Conservation (phyloP, 2,797 vertebrate species). For the Amazonetta brasiliensis region DNA sequence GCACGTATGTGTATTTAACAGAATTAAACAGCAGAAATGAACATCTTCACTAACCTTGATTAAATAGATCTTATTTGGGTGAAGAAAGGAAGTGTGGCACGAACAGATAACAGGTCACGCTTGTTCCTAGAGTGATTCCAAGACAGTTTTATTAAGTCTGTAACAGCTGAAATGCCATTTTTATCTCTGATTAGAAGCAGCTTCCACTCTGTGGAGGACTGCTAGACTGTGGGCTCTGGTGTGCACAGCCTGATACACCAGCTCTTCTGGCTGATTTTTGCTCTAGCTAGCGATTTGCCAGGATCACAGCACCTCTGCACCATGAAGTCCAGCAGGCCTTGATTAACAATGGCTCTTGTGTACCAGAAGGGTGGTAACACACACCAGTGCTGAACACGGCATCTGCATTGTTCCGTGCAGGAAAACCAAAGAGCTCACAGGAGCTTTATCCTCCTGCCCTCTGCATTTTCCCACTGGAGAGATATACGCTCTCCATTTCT, state of each 20-base stretch:
- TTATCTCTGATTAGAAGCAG: background rate
- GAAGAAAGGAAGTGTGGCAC: background rate
- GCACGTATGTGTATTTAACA: background rate
- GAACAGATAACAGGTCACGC: background rate
- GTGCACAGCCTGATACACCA: background rate
- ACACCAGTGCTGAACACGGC: background rate
- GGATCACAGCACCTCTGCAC: background rate
- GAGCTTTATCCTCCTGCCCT: background rate
- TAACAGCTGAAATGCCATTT: background rate
- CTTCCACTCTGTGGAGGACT: rapidly evolving
- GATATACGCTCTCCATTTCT: background rate
- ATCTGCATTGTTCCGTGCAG: rapidly evolving
- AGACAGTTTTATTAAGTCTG: background rate
- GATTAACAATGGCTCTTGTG: background rate
- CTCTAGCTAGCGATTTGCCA: background rate
- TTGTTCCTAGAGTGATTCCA: background rate
- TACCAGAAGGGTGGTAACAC: background rate
- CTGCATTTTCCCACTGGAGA: background rate
- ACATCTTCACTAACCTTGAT: background rate
- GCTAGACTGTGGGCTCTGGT: background rate
- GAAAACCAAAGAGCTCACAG: background rate
- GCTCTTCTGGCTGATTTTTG: background rate
- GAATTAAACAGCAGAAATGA: background rate
- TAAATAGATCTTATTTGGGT: background rate
- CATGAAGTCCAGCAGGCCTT: background rate